phyloP scores from a whole-genome alignment of 2,888 invertebrate species.

The Ormyrus labotus region DNA sequence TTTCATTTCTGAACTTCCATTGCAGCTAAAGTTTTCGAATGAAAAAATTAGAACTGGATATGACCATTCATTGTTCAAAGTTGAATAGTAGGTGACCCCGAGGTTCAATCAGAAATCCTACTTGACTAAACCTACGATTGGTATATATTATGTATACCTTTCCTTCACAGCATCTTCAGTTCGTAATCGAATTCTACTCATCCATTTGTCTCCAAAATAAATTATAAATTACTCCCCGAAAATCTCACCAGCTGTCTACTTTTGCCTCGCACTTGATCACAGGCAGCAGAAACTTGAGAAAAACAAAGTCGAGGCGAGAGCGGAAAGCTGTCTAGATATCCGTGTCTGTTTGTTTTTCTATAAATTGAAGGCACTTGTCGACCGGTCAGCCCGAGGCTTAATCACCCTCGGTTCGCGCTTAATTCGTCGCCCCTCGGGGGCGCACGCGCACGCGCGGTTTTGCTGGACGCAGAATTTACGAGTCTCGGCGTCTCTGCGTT shows the following conservation, averaged over 20 bases:
- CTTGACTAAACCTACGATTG: no score
- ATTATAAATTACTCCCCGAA: background rate
- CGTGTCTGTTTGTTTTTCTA: no score
- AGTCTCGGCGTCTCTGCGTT: conserved; percentile 54
- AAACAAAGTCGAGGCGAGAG: conserved; percentile 27
- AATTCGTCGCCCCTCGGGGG: background rate
- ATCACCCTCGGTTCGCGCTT: background rate
- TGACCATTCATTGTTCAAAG: no score
- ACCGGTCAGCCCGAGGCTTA: no score
- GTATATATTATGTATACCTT: background rate
- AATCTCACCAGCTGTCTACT: conserved; percentile 3
- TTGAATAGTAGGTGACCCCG: no score
- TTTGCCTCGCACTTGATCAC: no score
- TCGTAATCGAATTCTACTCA: conserved; percentile 26
- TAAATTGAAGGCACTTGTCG: no score
- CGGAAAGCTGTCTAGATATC: no score
- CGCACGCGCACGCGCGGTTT: background rate
- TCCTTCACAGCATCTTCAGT: background rate
- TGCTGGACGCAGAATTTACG: conserved; percentile 56
- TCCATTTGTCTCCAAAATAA: conserved; percentile 43
- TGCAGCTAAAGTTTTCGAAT: background rate
- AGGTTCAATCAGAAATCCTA: no score
- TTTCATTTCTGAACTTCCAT: background rate
- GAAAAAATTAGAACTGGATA: no score
- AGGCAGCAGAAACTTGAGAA: background rate